Conservation (phyloP, 2,797 vertebrate genomes). For the Clamator glandarius region DNA sequence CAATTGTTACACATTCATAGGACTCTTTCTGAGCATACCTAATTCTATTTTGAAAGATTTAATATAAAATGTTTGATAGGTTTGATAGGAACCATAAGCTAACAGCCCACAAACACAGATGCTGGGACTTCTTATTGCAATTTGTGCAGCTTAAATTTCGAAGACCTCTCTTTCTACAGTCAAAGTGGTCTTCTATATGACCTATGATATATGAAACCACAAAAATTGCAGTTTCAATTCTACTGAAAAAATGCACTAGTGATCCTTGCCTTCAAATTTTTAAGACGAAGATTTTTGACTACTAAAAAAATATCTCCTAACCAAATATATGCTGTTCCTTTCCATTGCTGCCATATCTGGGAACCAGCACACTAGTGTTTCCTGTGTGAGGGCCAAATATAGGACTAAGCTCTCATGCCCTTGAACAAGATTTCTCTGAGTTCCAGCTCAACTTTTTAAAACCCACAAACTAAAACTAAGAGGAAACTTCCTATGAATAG, state of each 20-base stretch:
- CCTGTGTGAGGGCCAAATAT: not conserved
- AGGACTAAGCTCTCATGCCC: not conserved
- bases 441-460: not conserved
- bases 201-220: not conserved
- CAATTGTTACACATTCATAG: not conserved
- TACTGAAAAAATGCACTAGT: not conserved
- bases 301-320: not conserved
- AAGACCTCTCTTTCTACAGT: not conserved
- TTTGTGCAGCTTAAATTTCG: not conserved
- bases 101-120: not conserved
- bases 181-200: not conserved
- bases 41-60: not conserved
- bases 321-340: not conserved
- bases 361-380: not conserved
- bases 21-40: not conserved
- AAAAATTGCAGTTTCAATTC: not conserved
- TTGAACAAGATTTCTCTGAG: not conserved
- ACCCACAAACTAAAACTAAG: not conserved
- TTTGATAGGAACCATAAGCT: not conserved
- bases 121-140: not conserved
- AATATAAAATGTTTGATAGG: not conserved
- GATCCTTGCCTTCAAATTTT: not conserved
- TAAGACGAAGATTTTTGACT: not conserved
- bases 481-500: not conserved
- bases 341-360: not conserved